These are phyloP conservation scores for Tinea pellionella DNA, from an alignment of 2,888 invertebrate species.

Conservation along the genomic window DNA sequence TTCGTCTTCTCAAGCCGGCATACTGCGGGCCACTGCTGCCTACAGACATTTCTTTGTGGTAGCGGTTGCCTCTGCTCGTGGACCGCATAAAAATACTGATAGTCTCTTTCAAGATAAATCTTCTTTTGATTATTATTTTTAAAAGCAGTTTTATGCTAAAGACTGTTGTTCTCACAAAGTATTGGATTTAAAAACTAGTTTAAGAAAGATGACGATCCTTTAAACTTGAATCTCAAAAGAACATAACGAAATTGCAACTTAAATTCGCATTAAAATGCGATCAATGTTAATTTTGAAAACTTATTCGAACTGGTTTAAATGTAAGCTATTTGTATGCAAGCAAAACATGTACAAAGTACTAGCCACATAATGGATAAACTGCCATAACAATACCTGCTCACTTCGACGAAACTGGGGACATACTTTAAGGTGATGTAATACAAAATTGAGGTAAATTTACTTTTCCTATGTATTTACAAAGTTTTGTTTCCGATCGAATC, in stretches of 20 bases:
- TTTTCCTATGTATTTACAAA: no score
- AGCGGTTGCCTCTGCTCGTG: no score
- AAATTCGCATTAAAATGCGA: slow-evolving; percentile 36
- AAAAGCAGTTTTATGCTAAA: slow-evolving; percentile 2
- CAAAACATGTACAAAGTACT: slow-evolving; percentile 1
- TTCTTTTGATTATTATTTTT: not conserved
- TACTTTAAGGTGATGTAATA: no score
- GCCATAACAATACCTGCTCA: slow-evolving; percentile 13
- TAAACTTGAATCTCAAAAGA: slow-evolving; percentile 37
- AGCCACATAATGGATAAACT: slow-evolving; percentile 2
- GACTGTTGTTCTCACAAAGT: not conserved
- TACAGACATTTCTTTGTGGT: no score
- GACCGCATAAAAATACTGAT: no score
- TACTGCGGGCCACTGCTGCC: no score
- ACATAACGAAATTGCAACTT: not conserved
- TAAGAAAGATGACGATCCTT: slow-evolving; percentile 29
- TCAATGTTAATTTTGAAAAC: slow-evolving; percentile 44
- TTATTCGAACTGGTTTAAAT: slow-evolving; percentile 23
- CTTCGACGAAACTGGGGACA: no score
- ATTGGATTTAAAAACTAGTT: slow-evolving; percentile 33
- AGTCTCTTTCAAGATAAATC: no score
- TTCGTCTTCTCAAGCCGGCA: no score
- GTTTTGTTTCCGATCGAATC: no score
- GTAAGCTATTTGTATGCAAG: slow-evolving; percentile 32
- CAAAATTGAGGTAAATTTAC: no score